phyloP scores from a whole-genome alignment of 2,113 vertebrate species.

The human region DNA sequence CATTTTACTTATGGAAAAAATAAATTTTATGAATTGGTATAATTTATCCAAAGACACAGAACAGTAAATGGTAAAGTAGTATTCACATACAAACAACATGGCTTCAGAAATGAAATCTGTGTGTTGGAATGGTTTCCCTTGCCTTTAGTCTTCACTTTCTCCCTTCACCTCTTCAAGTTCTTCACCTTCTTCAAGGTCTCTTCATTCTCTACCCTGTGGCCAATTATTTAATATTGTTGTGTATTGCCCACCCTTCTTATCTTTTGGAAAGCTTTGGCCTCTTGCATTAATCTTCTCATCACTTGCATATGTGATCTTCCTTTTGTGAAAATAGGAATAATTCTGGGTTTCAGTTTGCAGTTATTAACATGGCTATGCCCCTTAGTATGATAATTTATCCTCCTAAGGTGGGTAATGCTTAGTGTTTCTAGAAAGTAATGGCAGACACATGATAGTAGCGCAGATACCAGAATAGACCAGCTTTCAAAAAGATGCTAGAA shows the following conservation, averaged over 20 bases:
- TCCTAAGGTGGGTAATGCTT: too few species aligned
- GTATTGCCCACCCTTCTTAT: rapidly evolving
- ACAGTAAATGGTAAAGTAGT: neutral
- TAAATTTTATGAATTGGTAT: neutral
- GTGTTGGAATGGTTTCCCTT: neutral
- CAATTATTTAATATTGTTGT: neutral
- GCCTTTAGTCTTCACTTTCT: neutral
- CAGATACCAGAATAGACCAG: neutral
- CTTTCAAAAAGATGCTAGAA: neutral
- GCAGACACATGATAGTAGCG: neutral
- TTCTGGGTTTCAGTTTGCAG: neutral
- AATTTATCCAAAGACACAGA: neutral
- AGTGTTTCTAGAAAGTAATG: neutral
- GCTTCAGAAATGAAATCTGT: neutral
- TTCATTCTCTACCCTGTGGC: neutral
- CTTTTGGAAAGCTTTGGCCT: neutral
- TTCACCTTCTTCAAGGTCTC: neutral
- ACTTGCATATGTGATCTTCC: neutral
- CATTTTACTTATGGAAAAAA: neutral
- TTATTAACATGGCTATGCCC: neutral
- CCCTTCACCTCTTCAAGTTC: neutral
- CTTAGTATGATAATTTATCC: neutral
- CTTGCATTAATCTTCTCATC: neutral
- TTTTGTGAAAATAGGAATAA: neutral
- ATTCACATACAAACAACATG: neutral